Conservation (phyloP, 2,888 invertebrate genomes). For the Apotomis turbidana region DNA sequence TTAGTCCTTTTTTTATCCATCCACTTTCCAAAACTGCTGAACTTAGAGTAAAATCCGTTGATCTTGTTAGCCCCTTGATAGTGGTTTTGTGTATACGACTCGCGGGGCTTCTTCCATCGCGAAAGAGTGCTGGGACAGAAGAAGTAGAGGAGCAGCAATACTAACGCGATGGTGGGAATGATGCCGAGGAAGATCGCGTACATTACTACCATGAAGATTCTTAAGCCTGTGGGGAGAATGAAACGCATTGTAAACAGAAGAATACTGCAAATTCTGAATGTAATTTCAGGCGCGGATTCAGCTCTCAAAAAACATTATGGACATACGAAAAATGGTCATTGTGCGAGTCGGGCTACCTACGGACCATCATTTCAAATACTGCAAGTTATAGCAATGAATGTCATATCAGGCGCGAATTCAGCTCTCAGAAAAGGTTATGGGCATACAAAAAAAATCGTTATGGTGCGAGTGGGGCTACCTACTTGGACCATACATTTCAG, state of each 20-base stretch:
- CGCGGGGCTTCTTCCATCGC: conserved; percentile 80
- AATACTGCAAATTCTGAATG: too few relatives aligned
- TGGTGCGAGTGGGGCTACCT: too few relatives aligned
- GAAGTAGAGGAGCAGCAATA: conserved; percentile 89
- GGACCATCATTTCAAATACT: too few relatives aligned
- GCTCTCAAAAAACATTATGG: too few relatives aligned
- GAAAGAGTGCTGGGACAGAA: conserved; percentile 85
- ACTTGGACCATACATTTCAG: too few relatives aligned
- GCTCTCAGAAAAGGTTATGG: too few relatives aligned
- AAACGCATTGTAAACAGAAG: neutral
- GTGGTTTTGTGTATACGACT: conserved; percentile 75
- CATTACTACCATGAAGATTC: conserved; percentile 90
- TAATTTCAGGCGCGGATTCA: too few relatives aligned
- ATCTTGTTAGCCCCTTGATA: conserved; percentile 32
- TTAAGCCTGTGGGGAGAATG: conserved; percentile 83
- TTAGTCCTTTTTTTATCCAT: neutral
- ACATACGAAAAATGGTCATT: too few relatives aligned
- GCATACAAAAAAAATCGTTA: too few relatives aligned
- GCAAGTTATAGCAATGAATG: too few relatives aligned
- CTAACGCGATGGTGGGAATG: conserved; percentile 87
- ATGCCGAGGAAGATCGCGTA: conserved; percentile 95
- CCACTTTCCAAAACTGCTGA: conserved; percentile 3
- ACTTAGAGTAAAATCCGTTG: neutral
- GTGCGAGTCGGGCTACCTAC: too few relatives aligned
- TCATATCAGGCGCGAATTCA: too few relatives aligned